phyloP scores from a whole-genome alignment of 2,797 vertebrate genomes.

The Thamnophis elegans region DNA sequence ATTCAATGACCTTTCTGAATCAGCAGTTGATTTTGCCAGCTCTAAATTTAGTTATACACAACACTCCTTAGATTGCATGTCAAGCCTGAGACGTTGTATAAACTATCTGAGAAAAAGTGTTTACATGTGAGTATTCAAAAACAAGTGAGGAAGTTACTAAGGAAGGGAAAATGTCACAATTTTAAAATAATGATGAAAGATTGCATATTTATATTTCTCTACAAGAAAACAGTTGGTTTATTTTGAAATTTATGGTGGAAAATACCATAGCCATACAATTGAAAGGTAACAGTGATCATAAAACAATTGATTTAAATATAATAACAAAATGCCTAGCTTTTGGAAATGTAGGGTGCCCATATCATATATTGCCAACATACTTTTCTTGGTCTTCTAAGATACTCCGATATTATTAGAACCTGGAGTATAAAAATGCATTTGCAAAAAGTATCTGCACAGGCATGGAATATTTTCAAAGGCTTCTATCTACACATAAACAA shows the following conservation, averaged over 20 bases:
- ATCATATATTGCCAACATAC: neutral
- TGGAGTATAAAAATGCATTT: neutral
- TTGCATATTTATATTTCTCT: neutral
- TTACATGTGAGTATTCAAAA: neutral
- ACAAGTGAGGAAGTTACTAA: neutral
- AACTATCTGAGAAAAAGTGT: neutral
- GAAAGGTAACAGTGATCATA: neutral
- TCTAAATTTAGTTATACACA: constrained; percentile 52
- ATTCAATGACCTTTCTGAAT: constrained; percentile 47
- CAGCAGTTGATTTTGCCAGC: neutral
- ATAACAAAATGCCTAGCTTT: neutral
- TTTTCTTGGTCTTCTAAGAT: neutral
- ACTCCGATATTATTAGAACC: neutral
- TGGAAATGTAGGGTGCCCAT: neutral
- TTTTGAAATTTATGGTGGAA: neutral
- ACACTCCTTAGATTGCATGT: neutral
- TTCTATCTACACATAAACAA: neutral
- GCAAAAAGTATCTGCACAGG: neutral
- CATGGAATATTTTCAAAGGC: neutral
- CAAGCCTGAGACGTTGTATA: neutral
- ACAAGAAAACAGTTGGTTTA: neutral
- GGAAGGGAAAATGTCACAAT: neutral
- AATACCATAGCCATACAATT: neutral
- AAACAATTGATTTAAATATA: neutral
- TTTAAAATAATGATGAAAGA: neutral